Evolutionary conservation across 2,113 vertebrate genomes (phyloP).

Genomic region (Pelusios castaneus): DNA sequence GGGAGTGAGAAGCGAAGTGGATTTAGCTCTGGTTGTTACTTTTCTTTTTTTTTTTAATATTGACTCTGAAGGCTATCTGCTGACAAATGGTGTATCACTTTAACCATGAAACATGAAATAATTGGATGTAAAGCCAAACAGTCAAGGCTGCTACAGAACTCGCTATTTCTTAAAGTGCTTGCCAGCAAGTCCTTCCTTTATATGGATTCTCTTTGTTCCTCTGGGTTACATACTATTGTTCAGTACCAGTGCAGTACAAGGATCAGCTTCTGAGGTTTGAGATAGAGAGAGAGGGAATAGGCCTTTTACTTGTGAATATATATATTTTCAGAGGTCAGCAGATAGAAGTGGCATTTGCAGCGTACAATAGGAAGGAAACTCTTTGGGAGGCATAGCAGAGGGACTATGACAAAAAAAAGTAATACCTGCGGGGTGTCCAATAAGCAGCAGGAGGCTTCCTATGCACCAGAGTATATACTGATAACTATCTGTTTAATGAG

Average conservation of each 20-base stretch:
- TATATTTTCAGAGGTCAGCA: background rate
- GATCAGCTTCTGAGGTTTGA: background rate
- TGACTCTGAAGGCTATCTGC: background rate
- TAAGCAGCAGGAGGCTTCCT: background rate
- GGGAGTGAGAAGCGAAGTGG: background rate
- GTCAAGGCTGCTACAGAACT: background rate
- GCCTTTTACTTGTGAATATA: conserved; percentile 15
- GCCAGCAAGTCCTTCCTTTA: background rate
- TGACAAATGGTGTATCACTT: background rate
- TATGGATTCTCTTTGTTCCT: background rate
- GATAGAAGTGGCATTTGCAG: background rate
- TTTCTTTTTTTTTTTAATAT: background rate
- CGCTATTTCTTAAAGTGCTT: background rate
- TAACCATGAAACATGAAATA: background rate
- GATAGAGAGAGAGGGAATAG: background rate
- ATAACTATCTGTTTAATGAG: conserved; percentile 37
- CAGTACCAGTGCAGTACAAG: background rate
- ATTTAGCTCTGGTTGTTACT: background rate
- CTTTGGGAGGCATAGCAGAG: conserved; percentile 2
- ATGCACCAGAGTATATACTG: background rate
- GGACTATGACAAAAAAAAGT: background rate
- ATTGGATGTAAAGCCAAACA: background rate
- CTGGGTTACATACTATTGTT: background rate
- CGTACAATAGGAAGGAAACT: background rate
- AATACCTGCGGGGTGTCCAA: background rate